phyloP scores from a whole-genome alignment of 2,888 invertebrate genomes.

The Drosophila niveifrons region DNA sequence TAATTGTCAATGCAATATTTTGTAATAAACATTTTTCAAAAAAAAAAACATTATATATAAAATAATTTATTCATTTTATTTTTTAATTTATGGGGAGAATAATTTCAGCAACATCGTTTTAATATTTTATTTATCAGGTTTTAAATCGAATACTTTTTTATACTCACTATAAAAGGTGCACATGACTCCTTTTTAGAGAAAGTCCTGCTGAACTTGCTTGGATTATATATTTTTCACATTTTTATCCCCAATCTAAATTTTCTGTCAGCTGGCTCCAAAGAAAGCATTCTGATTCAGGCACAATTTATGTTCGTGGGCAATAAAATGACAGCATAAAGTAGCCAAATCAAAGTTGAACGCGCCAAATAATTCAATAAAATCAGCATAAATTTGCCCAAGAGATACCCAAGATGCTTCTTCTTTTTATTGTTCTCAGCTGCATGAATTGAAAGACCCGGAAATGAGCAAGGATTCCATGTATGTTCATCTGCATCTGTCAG shows the following conservation, averaged over 20 bases:
- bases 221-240: not conserved
- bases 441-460: not conserved
- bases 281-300: not conserved
- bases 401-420: not conserved
- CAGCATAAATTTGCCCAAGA: slow-evolving; percentile 21
- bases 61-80: not conserved
- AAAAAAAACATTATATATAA: slow-evolving; percentile 22
- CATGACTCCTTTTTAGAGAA: no score
- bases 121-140: not conserved
- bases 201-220: not conserved
- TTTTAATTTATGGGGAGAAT: not conserved
- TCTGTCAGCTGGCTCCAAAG: slow-evolving; percentile 15
- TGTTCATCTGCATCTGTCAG: not conserved
- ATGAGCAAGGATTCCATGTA: not conserved
- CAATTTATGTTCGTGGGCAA: slow-evolving; percentile 17
- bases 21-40: slow-evolving; percentile 71
- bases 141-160: not conserved
- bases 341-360: slow-evolving; percentile 9
- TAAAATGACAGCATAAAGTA: slow-evolving; percentile 20
- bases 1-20: slow-evolving; percentile 80
- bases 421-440: slow-evolving; percentile 11
- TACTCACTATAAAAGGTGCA: no score
- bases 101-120: no score
- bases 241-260: not conserved
- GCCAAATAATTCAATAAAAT: slow-evolving; percentile 28